Evolutionary conservation across 1,140 invertebrate genomes (phyloP).

Genomic region (Prorops nasuta): DNA sequence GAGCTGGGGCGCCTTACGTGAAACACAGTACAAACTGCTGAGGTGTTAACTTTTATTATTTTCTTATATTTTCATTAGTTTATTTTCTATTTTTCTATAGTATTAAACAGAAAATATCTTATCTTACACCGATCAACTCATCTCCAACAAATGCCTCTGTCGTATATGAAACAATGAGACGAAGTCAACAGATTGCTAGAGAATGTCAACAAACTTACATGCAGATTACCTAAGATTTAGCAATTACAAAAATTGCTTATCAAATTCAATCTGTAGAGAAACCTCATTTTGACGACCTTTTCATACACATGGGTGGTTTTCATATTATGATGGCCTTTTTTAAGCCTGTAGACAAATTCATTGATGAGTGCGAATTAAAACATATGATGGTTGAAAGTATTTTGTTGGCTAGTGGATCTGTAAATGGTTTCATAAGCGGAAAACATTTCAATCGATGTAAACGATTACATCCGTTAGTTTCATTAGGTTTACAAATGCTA

Average conservation of each 20-base stretch:
- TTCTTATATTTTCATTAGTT: no score
- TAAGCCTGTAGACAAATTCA: no score
- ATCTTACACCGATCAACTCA: slow-evolving; percentile 40
- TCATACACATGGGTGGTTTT: slow-evolving; percentile 52
- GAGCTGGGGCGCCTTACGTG: no score
- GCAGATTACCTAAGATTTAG: slow-evolving; percentile 38
- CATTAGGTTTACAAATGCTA: slow-evolving; percentile 25
- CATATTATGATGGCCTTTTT: slow-evolving; percentile 55
- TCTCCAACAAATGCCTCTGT: slow-evolving; percentile 34
- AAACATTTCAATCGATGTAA: slow-evolving; percentile 46
- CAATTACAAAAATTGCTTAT: slow-evolving; percentile 40
- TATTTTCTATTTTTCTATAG: no score
- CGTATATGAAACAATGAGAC: no score
- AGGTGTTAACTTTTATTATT: no score
- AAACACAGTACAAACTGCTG: no score
- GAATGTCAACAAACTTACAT: slow-evolving; percentile 33
- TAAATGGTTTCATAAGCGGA: slow-evolving; percentile 32
- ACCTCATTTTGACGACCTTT: slow-evolving; percentile 43
- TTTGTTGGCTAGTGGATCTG: slow-evolving; percentile 34
- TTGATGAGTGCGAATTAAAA: slow-evolving; percentile 40
- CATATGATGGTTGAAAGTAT: slow-evolving; percentile 37
- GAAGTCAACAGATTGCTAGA: slow-evolving; percentile 23
- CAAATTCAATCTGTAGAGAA: slow-evolving; percentile 38
- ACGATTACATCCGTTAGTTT: slow-evolving; percentile 34
- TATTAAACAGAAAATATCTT: slow-evolving; percentile 35